Evolutionary conservation across 2,113 vertebrate species (phyloP).

Genomic region (Synchiropus splendidus): DNA sequence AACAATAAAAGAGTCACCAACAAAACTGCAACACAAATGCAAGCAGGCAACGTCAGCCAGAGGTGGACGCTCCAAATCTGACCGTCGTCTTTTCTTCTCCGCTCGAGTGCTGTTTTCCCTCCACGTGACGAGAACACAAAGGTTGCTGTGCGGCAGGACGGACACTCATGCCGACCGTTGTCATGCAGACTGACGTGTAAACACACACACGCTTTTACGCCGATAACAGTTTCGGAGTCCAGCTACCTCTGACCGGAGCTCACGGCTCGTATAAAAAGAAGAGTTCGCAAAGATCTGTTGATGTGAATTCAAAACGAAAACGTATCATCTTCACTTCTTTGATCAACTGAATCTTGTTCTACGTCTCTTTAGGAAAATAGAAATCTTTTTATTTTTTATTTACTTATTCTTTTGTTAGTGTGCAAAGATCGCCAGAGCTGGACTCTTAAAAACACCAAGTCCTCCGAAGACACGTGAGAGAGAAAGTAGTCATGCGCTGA

Average conservation of each 20-base stretch:
- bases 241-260: too few species aligned
- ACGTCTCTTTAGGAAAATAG: slow-evolving; percentile 48
- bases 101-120: too few species aligned
- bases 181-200: slow-evolving; percentile 47
- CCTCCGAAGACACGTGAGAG: too few species aligned
- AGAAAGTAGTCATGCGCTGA: too few species aligned
- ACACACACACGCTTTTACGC: not conserved
- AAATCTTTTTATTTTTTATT: slow-evolving; percentile 29
- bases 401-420: slow-evolving; percentile 32
- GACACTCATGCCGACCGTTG: slow-evolving; percentile 44
- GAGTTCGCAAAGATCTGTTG: not conserved
- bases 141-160: not conserved
- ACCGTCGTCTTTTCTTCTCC: too few species aligned
- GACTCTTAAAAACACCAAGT: too few species aligned
- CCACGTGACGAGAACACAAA: too few species aligned
- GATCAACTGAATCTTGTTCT: slow-evolving; percentile 18
- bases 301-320: not conserved
- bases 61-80: too few species aligned
- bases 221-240: too few species aligned
- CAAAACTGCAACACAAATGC: slow-evolving; percentile 39
- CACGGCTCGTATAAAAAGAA: not conserved
- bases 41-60: slow-evolving; percentile 31
- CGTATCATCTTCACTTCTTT: too few species aligned
- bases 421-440: slow-evolving; percentile 45
- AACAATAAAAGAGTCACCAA: slow-evolving; percentile 26